phyloP scores from a whole-genome alignment of 2,888 invertebrate species.

The Patella caerulea region DNA sequence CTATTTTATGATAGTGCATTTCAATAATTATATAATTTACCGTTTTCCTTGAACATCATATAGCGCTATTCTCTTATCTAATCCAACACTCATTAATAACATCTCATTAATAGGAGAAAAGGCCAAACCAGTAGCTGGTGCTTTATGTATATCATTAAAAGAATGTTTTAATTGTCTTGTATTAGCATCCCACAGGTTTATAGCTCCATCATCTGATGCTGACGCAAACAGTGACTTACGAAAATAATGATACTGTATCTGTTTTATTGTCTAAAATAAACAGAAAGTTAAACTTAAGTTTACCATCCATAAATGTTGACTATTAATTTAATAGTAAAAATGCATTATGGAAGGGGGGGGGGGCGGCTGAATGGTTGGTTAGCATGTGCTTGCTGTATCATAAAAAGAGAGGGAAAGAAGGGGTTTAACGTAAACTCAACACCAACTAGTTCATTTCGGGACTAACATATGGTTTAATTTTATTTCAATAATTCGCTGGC shows the following conservation, averaged over 20 bases:
- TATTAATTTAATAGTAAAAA: too few species aligned
- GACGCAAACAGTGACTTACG: constrained; percentile 66
- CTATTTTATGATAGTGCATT: background rate
- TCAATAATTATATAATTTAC: constrained; percentile 49
- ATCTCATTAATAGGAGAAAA: constrained; percentile 72
- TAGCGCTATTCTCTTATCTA: constrained; percentile 70
- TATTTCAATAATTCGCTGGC: too few species aligned
- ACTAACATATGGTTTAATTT: too few species aligned
- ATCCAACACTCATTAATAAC: constrained; percentile 70
- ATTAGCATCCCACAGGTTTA: constrained; percentile 70
- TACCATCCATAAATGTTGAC: too few species aligned
- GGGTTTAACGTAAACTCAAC: too few species aligned
- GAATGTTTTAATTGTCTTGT: constrained; percentile 61
- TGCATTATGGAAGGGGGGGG: too few species aligned
- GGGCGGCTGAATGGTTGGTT: too few species aligned
- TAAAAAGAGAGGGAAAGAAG: too few species aligned
- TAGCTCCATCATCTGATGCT: constrained; percentile 67
- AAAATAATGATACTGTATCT: constrained; percentile 63
- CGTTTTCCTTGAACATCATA: constrained; percentile 68
- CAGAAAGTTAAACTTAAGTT: background rate
- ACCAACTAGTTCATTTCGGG: too few species aligned
- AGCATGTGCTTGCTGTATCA: too few species aligned
- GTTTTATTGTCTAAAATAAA: constrained; percentile 62
- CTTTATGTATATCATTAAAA: constrained; percentile 64
- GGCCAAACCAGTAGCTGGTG: constrained; percentile 70